A percentile compares a stretch with the other conserved stretches of the same genome.
These are phyloP conservation scores for Polypedilum vanderplanki DNA, from an alignment of 1,140 invertebrate species.

Conservation along the genomic window DNA sequence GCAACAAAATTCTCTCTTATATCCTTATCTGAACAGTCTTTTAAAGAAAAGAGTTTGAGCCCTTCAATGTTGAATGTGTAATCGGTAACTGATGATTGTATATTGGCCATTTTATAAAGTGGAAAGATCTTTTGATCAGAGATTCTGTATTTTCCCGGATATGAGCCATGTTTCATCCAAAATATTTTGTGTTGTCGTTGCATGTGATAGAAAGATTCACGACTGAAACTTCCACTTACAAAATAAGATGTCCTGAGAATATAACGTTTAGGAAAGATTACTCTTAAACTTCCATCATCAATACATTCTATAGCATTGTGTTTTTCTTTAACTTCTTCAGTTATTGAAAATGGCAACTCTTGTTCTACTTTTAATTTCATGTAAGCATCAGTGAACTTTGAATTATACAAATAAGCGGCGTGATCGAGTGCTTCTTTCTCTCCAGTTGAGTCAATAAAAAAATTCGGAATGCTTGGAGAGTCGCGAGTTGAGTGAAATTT, in stretches of 20 bases:
- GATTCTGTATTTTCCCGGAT: constrained; percentile 3
- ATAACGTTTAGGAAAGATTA: neutral
- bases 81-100: neutral
- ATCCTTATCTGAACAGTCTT: neutral
- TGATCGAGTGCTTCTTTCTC: neutral
- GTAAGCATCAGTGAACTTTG: neutral
- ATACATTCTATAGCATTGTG: neutral
- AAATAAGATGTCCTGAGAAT: neutral
- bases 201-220: neutral
- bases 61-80: neutral
- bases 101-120: neutral
- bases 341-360: constrained; percentile 1
- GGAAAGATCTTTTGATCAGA: neutral
- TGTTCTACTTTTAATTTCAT: neutral
- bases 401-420: neutral
- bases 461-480: neutral
- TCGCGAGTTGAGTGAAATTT: neutral
- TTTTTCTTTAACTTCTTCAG: neutral
- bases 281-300: neutral
- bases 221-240: neutral
- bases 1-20: neutral
- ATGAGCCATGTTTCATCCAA: neutral
- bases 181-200: constrained; percentile 22
- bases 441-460: neutral
- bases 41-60: neutral